These are phyloP conservation scores for Apamea sordens DNA, from an alignment of 2,888 invertebrate species.

Conservation along the genomic window DNA sequence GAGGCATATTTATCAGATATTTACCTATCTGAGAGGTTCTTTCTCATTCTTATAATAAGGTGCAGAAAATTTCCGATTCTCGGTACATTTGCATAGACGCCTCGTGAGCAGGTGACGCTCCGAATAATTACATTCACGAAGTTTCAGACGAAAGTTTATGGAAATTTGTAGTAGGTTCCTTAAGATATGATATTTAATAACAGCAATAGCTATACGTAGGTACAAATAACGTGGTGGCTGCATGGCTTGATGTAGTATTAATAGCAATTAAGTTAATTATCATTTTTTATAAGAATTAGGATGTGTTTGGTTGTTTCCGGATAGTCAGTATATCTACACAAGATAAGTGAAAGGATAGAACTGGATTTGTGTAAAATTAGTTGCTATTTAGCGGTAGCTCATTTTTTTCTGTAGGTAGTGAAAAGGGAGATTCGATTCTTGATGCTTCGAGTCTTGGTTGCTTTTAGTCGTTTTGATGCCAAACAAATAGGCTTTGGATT, in stretches of 20 bases:
- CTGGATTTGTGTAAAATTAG: neutral
- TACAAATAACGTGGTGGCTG: slow-evolving; percentile 24
- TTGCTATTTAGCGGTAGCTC: neutral
- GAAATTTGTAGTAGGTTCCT: slow-evolving; percentile 78
- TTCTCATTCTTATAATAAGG: slow-evolving; percentile 86
- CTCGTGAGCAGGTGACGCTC: slow-evolving; percentile 87
- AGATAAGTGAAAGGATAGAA: neutral
- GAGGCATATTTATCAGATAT: slow-evolving; percentile 87
- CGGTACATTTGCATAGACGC: slow-evolving; percentile 85
- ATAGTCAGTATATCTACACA: neutral
- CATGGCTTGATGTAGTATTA: neutral
- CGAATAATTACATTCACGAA: slow-evolving; percentile 87
- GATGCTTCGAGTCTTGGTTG: neutral
- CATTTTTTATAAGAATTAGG: neutral
- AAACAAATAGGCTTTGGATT: neutral
- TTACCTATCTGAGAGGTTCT: slow-evolving; percentile 79
- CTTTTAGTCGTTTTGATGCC: neutral
- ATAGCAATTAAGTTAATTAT: neutral
- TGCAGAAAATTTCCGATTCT: slow-evolving; percentile 84
- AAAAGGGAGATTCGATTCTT: neutral
- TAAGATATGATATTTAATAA: slow-evolving; percentile 69
- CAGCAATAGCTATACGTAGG: slow-evolving; percentile 48
- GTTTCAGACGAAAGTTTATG: slow-evolving; percentile 83
- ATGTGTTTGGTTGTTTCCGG: neutral
- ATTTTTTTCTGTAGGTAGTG: neutral